Conservation (phyloP, 2,888 invertebrate genomes). For the Scelioninae gen. 1 region DNA sequence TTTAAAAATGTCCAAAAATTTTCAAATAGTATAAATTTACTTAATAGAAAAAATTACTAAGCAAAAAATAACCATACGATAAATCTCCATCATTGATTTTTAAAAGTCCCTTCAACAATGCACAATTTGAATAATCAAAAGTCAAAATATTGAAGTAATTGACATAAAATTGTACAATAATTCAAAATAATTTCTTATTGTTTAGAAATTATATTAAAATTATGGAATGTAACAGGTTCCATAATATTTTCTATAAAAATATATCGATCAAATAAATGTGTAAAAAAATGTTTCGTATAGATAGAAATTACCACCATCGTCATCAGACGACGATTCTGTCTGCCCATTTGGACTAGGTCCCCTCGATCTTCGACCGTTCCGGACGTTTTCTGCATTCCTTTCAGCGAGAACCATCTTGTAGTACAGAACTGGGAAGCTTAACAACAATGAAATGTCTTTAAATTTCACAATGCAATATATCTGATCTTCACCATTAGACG, state of each 20-base stretch:
- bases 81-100: slow-evolving; percentile 11
- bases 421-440: slow-evolving; percentile 7
- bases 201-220: background rate
- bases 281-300: slow-evolving; percentile 5
- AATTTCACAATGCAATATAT: slow-evolving; percentile 31
- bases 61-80: background rate
- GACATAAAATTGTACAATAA: background rate
- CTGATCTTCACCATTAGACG: slow-evolving; percentile 16
- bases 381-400: slow-evolving; percentile 91
- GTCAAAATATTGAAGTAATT: background rate
- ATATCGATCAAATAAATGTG: slow-evolving; percentile 1
- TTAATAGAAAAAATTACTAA: background rate
- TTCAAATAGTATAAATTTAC: too few species aligned
- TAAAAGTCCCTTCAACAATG: background rate
- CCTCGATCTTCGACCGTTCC: slow-evolving; percentile 94
- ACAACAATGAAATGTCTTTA: slow-evolving; percentile 29
- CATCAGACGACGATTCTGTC: slow-evolving; percentile 93
- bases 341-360: slow-evolving; percentile 96
- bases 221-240: background rate
- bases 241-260: background rate
- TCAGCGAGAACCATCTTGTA: slow-evolving; percentile 94
- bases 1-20: background rate
- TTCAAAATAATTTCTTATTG: background rate
- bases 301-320: slow-evolving; percentile 89
- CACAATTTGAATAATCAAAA: background rate